Evolutionary conservation across 2,888 invertebrate species (phyloP).

Genomic region (Trichacis sp.): DNA sequence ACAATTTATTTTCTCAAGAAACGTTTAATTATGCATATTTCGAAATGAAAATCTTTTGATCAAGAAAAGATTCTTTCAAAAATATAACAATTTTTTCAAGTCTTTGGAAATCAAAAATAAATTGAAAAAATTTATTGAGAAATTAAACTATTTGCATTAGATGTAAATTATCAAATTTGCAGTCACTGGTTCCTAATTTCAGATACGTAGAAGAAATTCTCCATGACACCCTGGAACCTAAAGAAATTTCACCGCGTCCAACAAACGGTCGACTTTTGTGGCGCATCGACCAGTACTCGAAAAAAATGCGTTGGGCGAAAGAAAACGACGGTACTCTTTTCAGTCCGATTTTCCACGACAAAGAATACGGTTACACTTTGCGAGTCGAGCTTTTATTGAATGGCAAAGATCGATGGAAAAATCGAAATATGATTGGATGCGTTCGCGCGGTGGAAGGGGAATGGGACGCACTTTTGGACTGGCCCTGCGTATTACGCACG

Average conservation of each 20-base stretch:
- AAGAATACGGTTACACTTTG: constrained; percentile 80
- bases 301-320: constrained; percentile 78
- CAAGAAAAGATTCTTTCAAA: too few species aligned
- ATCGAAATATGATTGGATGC: constrained; percentile 78
- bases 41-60: too few species aligned
- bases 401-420: constrained; percentile 83
- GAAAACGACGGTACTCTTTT: constrained; percentile 75
- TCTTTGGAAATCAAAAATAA: too few species aligned
- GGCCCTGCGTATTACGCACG: constrained; percentile 80
- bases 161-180: too few species aligned
- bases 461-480: constrained; percentile 78
- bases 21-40: too few species aligned
- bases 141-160: too few species aligned
- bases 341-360: constrained; percentile 79
- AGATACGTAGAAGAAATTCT: constrained; percentile 51
- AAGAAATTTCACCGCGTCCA: not conserved
- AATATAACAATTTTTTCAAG: too few species aligned
- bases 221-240: constrained; percentile 16
- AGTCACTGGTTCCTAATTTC: not conserved
- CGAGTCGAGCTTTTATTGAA: constrained; percentile 80
- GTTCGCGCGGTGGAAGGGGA: constrained; percentile 78
- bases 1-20: too few species aligned
- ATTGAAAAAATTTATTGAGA: too few species aligned
- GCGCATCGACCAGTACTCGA: constrained; percentile 77
- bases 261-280: constrained; percentile 75